Base-by-base conservation (phyloP, 2,888 invertebrate genomes). In the Drosophila greeni region DNA sequence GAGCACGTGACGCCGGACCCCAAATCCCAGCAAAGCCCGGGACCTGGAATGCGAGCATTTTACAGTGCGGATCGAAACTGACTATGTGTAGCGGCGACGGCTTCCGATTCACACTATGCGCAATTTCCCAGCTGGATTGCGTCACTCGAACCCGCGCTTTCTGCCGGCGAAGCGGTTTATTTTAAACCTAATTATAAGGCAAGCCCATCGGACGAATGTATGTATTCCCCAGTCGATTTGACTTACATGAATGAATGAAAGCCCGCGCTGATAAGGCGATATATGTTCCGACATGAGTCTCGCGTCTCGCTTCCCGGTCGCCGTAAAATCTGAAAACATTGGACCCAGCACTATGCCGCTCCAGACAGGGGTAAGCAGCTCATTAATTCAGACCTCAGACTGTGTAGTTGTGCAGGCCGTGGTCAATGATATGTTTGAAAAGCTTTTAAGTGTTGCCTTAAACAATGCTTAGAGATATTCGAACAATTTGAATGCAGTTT, bases 231-330 rank as follows among this genome's bases (percentile, higher is more conserved):
- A 75, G 65, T 69, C 66, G 66, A 72, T 76, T 76, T 68, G 75
- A 78, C 77, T 78, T 82, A 78, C 77, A 78, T 82, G 77, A 78
- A 78, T 78, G 77, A 78, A 78, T 77, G 72, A 76, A 80, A 74
- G 62, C 66, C 34, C 62, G 42, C 55, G 66, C 73, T 82, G 81
- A 78, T 82, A 82, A 76, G 64, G 61, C 14, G 18, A 26, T 39
- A 18, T 26, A 40, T 31, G 45, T 26, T 57, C 59, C 36, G 45
- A 29, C 34, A 48, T 18, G 40, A 14, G 14, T 14, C 52, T 29
- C 37, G 14, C 31, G 29, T 18, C 42, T 24, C 29, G 26, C 43
- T 26, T 26, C 26, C 26, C 43, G 16, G 16, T 45, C 4, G 26
- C 12, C 45, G 18, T 18, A 14, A 29, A 45, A 18, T 29, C 45